Evolutionary conservation across 2,113 vertebrate genomes (phyloP), one percentile per base, ranked within the genome.

Genomic region (Cephalopterus ornatus): DNA sequence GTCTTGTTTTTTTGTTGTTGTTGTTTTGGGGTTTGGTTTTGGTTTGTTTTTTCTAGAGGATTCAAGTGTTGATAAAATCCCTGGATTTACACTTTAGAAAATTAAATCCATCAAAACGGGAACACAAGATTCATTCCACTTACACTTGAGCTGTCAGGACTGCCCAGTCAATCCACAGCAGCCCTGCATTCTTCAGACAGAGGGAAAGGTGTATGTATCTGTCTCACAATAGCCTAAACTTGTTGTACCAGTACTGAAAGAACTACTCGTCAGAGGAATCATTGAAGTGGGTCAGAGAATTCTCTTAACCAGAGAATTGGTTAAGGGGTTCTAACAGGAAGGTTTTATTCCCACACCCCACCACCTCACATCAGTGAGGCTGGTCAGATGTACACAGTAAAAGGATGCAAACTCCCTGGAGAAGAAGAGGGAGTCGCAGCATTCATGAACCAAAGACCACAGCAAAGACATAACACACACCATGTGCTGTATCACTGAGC

Each of bases 391-490:
- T 24, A 37, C 18, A 6, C 6, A 52, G 23, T 23, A 42, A 76
- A 92, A 58, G 21, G 41, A 82, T 17, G 23, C 41, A 70, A 83
- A 59, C 11, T 75, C 27, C 39, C 53, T 65, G 41, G 58, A 70
- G 49, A 73, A 88, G 82, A 56, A 2, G 0, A 41, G 39, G 19
- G 35, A 87, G 24, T 72, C 2, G 0, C 74, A 79, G 19, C 49
- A 89, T 46, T 14, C 41, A 70, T 4, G 26, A 68, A 82, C 76
- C 62, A 50, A 24, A 77, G 21, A 63, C 37, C 7, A 2, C 66
- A 85, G 63, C 28, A 65, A 55, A 91, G 28, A 46, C 33, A 20
- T 3, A 70, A 30, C 0, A 9, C 0, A 0, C 21, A 32, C 15
- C 39, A 35, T 6, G 20, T 23, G 39, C 3, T 0, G 30, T 62